A percentile compares a stretch with the other conserved stretches of the same genome.
Conservation (phyloP, 2,113 vertebrate species). For the Heloderma charlesbogerti region DNA sequence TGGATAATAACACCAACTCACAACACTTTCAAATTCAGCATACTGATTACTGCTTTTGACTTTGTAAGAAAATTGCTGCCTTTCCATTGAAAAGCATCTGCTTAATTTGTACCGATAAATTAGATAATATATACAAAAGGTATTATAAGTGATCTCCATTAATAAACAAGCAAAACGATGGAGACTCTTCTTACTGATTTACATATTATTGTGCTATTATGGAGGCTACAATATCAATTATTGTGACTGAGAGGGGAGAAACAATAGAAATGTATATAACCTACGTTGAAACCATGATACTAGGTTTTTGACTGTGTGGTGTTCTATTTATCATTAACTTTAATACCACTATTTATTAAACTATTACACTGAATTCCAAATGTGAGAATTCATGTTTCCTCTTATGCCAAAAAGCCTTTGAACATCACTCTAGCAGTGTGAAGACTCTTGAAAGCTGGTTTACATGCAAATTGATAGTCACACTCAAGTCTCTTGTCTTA, state of each 20-base stretch:
- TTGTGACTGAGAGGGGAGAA: neutral
- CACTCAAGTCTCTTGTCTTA: neutral
- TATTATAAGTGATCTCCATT: slow-evolving; percentile 2
- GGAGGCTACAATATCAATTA: slow-evolving; percentile 5
- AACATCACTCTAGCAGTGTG: neutral
- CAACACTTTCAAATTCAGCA: neutral
- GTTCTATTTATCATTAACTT: neutral
- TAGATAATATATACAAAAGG: no score
- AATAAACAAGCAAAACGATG: slow-evolving; percentile 2
- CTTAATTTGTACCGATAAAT: neutral
- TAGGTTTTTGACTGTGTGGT: neutral
- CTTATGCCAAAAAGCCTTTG: neutral
- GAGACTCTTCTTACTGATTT: neutral
- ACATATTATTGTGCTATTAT: neutral
- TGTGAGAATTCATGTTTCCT: neutral
- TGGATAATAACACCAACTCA: neutral
- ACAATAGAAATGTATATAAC: neutral
- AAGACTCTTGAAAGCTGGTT: neutral
- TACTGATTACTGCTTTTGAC: slow-evolving; percentile 21
- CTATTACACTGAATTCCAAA: neutral
- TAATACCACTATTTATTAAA: neutral
- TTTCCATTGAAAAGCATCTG: neutral
- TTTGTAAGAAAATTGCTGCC: slow-evolving; percentile 11
- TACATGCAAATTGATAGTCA: slow-evolving; percentile 3
- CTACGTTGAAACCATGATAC: neutral